Percentiles rank a stretch among this genome's conserved stretches.
phyloP scores from a whole-genome alignment of 2,888 invertebrate species.

The Euproctis similis region DNA sequence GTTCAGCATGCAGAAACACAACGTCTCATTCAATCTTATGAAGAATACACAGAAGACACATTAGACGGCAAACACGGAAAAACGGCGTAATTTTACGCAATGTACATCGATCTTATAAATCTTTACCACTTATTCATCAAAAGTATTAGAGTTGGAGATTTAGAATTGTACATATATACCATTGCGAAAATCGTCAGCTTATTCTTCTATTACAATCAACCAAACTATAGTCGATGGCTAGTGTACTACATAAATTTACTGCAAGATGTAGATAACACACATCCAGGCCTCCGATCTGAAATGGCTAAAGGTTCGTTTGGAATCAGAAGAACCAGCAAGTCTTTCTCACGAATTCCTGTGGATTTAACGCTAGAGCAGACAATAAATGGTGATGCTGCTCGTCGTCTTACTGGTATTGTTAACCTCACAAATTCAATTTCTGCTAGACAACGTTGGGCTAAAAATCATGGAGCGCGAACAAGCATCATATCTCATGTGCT shows the following conservation, averaged over 20 bases:
- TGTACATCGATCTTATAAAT: slow-evolving; percentile 16
- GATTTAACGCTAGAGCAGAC: slow-evolving; percentile 7
- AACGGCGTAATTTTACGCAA: slow-evolving; percentile 17
- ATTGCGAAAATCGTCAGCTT: too few species aligned
- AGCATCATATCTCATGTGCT: slow-evolving; percentile 18
- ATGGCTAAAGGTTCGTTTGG: too few species aligned
- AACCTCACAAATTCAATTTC: slow-evolving; percentile 21
- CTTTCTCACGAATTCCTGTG: not conserved
- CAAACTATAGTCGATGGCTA: slow-evolving; percentile 12
- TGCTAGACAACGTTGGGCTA: slow-evolving; percentile 24
- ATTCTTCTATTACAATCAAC: slow-evolving; percentile 19
- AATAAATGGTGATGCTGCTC: slow-evolving; percentile 22
- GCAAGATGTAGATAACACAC: too few species aligned
- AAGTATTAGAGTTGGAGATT: slow-evolving; percentile 15
- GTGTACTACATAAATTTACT: too few species aligned
- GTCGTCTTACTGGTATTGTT: slow-evolving; percentile 17
- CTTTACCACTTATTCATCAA: slow-evolving; percentile 14
- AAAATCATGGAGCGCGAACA: slow-evolving; percentile 17
- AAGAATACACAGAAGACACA: slow-evolving; percentile 18
- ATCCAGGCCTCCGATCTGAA: too few species aligned
- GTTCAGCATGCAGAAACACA: slow-evolving; percentile 28
- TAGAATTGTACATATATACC: too few species aligned
- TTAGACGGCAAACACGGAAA: slow-evolving; percentile 13
- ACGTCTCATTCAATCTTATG: slow-evolving; percentile 28
- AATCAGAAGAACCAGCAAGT: not conserved